Base-by-base conservation (phyloP, 2,888 invertebrate species). In the Halictus ligatus region DNA sequence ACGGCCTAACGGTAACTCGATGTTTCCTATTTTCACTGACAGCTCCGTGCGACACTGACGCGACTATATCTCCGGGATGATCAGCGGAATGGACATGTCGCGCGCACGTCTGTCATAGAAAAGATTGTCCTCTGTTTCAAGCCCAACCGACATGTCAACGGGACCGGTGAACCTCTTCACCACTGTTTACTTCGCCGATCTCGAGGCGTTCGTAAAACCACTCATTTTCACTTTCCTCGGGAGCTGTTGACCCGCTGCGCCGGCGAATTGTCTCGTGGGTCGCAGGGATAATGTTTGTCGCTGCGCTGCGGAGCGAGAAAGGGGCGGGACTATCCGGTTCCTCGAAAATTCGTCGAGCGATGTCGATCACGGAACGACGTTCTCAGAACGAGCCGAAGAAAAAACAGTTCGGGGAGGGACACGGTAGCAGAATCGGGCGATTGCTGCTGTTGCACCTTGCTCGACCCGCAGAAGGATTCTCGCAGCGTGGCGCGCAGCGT, bases 11-110 rank as follows among this genome's bases (percentile, higher is more conserved):
- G 86, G 89, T 82, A 79, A 18, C 71, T n/a, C 21, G 40, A 83
- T 83, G 80, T 88, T 86, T 86, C 89, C 81, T 78, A 80, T 82
- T 80, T 82, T 82, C 84, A 83, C 80, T 86, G 78, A 86, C 80
- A 78, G 78, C 64, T 35, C 4, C 73, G 73, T 35, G 43, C 60
- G 81, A 88, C 85, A 88, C 58, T 71, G 75, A 0, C 83, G 72
- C 74, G 46, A 48, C 40, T 67, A 58, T 78, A 83, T 75, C 72
- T 15, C 50, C 64, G 60, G 35, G 5, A 46, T 64, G 21, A 5
- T 46, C 69, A 72, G 0, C 58, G 35, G 69, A 64, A 76, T 60
- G 10, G 48, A 58, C 54, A 29, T 40, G 64, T 64, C 13, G 64
- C 35, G 3, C 54, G 2, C 54, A 1, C 54, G 54, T 54, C 72